Base-by-base conservation (phyloP, 2,888 invertebrate species). In the Gastracanthus pulcherrimus region DNA sequence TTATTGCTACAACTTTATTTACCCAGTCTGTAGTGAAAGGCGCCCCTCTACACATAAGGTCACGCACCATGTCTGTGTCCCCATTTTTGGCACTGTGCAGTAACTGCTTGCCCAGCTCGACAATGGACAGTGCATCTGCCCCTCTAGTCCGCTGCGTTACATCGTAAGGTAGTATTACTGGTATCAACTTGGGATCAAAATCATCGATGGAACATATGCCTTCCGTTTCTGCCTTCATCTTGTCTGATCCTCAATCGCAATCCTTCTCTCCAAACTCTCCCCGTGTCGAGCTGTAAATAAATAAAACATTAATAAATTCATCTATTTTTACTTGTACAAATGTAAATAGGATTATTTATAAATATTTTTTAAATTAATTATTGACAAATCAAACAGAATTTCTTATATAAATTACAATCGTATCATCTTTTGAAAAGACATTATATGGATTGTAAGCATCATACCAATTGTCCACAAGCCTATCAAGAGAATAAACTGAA, bases 1-100 rank as follows among this genome's bases (percentile, higher is more conserved):
- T 26, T 23, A 29, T 31, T 5, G 6, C 5, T 34, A 1, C 7
- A 38, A 60, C 5, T 31, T 26, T 31, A 88, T 91, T 88, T 92
- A 97, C 97, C 97, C 98, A 98, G 92, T 98, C 98, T 2, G 98
- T 96, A 11, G 97, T 96, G 89, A 98, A 98, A 34, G 98, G 97
- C 66, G 98, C 98, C 67, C 98, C 98, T 91, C 95, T 95, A 36
- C 95, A 94, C 94, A 98, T 95, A 80, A 98, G 94, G 62, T 94
- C 93, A 81, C 95, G 94, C 29, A 98, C 97, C 84, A 94, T 94
- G 81, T 94, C 93, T 3, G 96, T 94, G 90, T 97, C 95, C 0
- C 97, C 98, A 84, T 95, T 94, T 85, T 95, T 94, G 58, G 97
- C 96, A 75, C 95, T 96, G 89, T 95, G 94, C 85, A 98, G 92